These are phyloP conservation scores for Apteryx mantelli DNA, from an alignment of 2,113 vertebrate genomes.

Conservation along the genomic window DNA sequence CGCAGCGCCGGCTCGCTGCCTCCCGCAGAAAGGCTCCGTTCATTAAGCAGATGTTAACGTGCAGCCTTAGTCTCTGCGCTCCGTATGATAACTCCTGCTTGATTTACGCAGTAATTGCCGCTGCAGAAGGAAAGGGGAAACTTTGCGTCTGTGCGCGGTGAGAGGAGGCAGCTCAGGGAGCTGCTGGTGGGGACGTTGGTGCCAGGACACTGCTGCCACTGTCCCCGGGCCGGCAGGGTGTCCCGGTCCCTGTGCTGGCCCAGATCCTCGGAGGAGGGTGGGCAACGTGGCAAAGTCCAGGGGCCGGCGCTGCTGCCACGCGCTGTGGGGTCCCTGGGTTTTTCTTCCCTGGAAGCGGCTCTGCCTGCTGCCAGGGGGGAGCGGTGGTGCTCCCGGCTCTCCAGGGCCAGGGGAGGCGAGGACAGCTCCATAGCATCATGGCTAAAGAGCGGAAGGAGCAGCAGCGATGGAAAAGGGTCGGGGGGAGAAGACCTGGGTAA, in stretches of 20 bases:
- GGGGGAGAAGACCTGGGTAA: too few relatives aligned
- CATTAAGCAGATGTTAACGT: background rate
- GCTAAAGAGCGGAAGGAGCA: background rate
- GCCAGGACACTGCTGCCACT: background rate
- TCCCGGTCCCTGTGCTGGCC: background rate
- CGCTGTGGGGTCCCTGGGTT: too few relatives aligned
- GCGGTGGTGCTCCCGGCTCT: background rate
- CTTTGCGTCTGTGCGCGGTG: background rate
- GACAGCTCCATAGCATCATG: background rate
- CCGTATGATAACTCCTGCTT: background rate
- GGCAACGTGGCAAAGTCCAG: background rate
- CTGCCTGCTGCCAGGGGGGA: fast-evolving
- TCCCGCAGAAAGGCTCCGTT: background rate
- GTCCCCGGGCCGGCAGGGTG: background rate
- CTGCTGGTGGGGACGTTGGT: background rate
- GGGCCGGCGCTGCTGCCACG: fast-evolving
- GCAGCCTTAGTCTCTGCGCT: background rate
- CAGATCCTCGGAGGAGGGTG: background rate
- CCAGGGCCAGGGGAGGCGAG: too few relatives aligned
- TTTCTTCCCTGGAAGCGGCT: background rate
- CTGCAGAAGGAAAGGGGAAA: background rate
- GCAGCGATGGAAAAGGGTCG: background rate
- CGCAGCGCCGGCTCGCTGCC: background rate
- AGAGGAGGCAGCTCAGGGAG: background rate
- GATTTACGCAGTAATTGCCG: background rate